A percentile compares a stretch with the other conserved stretches of the same genome.
Evolutionary conservation across 2,113 vertebrate genomes (phyloP).

Genomic region (Chaetops frenatus): DNA sequence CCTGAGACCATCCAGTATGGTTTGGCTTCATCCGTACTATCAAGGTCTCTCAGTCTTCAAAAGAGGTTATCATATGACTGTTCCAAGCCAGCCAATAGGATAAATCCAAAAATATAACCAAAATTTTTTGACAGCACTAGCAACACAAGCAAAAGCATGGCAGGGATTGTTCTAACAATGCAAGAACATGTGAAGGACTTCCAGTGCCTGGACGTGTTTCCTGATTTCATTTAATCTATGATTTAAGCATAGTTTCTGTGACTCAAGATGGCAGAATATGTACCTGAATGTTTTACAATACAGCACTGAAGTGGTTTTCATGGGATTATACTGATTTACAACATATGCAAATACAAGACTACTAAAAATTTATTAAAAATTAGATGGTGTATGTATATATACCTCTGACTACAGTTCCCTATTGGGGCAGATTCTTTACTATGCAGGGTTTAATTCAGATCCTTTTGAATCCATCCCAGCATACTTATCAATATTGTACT

Average conservation of each 20-base stretch:
- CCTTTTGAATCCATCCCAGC: neutral
- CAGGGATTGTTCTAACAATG: neutral
- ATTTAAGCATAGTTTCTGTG: neutral
- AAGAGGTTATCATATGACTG: neutral
- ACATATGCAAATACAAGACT: neutral
- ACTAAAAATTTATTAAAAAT: neutral
- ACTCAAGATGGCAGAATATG: neutral
- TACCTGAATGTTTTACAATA: neutral
- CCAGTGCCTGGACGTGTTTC: neutral
- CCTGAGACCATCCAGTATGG: neutral
- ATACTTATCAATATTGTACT: neutral
- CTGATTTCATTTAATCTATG: neutral
- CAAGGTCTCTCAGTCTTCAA: neutral
- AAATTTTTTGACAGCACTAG: neutral
- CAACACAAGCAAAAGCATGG: neutral
- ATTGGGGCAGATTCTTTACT: neutral
- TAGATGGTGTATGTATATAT: fast-evolving
- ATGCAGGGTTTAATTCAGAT: neutral
- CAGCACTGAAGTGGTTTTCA: neutral
- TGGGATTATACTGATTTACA: neutral
- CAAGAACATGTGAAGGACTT: neutral
- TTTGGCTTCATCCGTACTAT: neutral
- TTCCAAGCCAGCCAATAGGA: neutral
- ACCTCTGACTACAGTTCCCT: neutral
- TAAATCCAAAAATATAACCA: neutral